These are phyloP conservation scores for Indicator maculatus DNA, from an alignment of 2,113 vertebrate genomes.

Conservation along the genomic window DNA sequence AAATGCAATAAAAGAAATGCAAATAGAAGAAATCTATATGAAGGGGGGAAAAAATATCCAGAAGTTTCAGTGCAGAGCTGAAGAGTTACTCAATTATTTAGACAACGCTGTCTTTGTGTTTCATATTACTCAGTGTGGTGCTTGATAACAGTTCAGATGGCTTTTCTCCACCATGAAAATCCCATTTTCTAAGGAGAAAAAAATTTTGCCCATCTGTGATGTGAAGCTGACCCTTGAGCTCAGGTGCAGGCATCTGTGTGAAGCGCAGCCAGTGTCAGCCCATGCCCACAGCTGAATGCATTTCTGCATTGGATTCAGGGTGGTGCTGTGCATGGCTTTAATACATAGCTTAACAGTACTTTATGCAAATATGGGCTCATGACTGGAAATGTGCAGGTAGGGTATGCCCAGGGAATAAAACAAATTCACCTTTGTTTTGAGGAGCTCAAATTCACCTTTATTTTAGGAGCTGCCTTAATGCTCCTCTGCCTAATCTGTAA, in stretches of 20 bases:
- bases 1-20: background rate
- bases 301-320: background rate
- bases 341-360: background rate
- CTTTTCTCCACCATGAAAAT: background rate
- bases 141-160: background rate
- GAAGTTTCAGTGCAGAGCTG: background rate
- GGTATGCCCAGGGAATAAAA: background rate
- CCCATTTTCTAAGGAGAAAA: background rate
- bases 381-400: background rate
- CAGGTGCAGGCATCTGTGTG: background rate
- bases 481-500: background rate
- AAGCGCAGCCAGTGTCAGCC: background rate
- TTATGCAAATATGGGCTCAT: rapidly evolving
- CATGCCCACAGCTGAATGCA: rapidly evolving
- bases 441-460: background rate
- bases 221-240: background rate
- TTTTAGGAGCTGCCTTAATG: background rate
- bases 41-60: background rate
- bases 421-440: background rate
- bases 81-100: background rate
- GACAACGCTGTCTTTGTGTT: background rate
- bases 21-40: background rate
- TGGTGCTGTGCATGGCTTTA: rapidly evolving
- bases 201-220: background rate
- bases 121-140: background rate